Evolutionary conservation across 2,113 vertebrate species (phyloP).

Genomic region (Madoqua kirkii): DNA sequence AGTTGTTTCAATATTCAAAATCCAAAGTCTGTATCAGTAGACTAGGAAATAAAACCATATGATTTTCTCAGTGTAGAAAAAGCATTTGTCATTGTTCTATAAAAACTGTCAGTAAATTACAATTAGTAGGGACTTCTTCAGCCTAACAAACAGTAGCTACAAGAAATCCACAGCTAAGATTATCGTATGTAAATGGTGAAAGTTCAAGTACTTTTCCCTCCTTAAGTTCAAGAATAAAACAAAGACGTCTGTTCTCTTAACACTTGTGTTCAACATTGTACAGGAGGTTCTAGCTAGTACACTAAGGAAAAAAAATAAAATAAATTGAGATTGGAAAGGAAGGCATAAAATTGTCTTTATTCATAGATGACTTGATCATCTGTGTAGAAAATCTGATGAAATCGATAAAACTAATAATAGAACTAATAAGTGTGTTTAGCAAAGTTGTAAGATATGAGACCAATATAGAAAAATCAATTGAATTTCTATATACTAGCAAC

Average conservation of each 20-base stretch:
- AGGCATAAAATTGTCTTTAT: background rate
- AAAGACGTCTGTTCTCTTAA: background rate
- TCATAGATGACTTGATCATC: background rate
- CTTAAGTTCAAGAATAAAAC: background rate
- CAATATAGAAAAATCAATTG: background rate
- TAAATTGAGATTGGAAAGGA: background rate
- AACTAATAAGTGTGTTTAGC: background rate
- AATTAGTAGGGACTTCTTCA: background rate
- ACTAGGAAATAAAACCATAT: background rate
- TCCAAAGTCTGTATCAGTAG: background rate
- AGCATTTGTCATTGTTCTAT: background rate
- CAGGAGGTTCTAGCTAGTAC: background rate
- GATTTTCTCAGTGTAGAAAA: background rate
- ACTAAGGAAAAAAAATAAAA: background rate
- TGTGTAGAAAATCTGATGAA: background rate
- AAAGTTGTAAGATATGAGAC: background rate
- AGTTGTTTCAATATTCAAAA: background rate
- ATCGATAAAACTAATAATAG: background rate
- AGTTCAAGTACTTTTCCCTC: background rate
- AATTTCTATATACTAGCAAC: background rate
- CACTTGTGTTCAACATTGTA: background rate
- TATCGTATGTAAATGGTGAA: background rate
- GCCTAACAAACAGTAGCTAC: background rate
- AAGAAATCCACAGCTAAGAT: background rate
- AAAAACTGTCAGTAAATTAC: background rate